Conservation (phyloP, 2,113 vertebrate species). For the Elephantulus edwardii region DNA sequence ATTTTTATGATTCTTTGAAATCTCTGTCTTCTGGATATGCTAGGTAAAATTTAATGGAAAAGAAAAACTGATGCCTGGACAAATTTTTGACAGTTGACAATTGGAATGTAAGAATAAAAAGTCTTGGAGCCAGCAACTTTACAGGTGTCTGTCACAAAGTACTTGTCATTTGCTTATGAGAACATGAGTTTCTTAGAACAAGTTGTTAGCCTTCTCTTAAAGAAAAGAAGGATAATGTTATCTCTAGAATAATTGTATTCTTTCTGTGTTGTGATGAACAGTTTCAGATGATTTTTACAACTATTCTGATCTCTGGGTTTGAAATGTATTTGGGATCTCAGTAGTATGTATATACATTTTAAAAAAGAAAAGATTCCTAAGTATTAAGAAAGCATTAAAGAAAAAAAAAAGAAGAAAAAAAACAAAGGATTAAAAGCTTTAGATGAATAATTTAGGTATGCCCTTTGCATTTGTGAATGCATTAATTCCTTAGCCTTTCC, state of each 20-base stretch:
- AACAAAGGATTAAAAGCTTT: no score
- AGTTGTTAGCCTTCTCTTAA: neutral
- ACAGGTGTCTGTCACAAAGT: neutral
- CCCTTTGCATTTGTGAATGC: neutral
- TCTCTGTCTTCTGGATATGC: slow-evolving; percentile 97
- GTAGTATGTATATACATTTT: neutral
- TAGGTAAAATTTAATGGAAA: slow-evolving; percentile 85
- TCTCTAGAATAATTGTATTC: neutral
- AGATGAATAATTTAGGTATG: neutral
- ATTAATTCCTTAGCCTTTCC: slow-evolving; percentile 6
- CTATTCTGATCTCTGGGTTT: neutral
- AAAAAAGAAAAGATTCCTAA: neutral
- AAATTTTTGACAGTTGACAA: neutral
- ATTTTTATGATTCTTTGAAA: slow-evolving; percentile 97
- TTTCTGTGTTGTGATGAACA: neutral
- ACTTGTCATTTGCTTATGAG: neutral
- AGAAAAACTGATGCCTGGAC: neutral
- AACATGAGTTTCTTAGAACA: neutral
- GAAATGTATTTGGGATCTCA: neutral
- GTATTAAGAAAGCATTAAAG: no score
- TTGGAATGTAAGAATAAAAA: neutral
- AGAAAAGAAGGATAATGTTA: neutral
- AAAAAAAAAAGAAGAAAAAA: no score
- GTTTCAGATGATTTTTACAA: neutral
- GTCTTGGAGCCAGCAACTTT: neutral